A percentile compares a stretch with the other conserved stretches of the same genome.
Evolutionary conservation across 2,888 invertebrate genomes (phyloP).

Genomic region (Pammene fasciana): DNA sequence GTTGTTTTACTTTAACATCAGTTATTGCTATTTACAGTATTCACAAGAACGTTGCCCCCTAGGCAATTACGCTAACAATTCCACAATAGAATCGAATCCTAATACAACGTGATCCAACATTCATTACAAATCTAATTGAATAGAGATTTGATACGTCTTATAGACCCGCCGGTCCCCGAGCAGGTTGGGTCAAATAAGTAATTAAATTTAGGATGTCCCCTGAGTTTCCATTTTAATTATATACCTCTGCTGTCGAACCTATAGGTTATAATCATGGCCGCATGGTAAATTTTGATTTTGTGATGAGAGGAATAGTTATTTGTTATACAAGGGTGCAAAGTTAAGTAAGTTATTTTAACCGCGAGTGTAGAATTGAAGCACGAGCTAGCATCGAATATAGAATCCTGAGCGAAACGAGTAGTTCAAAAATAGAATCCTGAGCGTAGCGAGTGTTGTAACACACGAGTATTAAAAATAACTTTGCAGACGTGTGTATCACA

Average conservation of each 20-base stretch:
- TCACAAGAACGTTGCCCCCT: background rate
- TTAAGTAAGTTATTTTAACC: too few relatives aligned
- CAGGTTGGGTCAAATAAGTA: slow-evolving; percentile 63
- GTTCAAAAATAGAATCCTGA: too few relatives aligned
- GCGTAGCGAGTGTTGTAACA: too few relatives aligned
- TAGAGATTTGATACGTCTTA: slow-evolving; percentile 62
- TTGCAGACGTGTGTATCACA: too few relatives aligned
- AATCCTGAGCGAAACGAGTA: too few relatives aligned
- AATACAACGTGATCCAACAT: slow-evolving; percentile 45
- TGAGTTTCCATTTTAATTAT: slow-evolving; percentile 58
- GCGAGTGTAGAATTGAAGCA: too few relatives aligned
- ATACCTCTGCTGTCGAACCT: slow-evolving; percentile 48
- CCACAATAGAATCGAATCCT: slow-evolving; percentile 17
- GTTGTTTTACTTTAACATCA: too few relatives aligned
- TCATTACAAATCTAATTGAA: slow-evolving; percentile 62
- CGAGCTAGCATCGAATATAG: too few relatives aligned
- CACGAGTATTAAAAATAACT: too few relatives aligned
- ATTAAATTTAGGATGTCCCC: slow-evolving; percentile 62
- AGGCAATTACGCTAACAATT: slow-evolving; percentile 21
- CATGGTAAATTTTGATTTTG: slow-evolving; percentile 39
- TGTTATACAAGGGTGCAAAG: too few relatives aligned
- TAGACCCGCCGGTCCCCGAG: slow-evolving; percentile 46
- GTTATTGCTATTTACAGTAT: background rate
- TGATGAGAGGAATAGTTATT: background rate
- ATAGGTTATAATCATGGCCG: slow-evolving; percentile 44